Conservation (phyloP, 2,113 vertebrate genomes). For the Rhipidura dahli region DNA sequence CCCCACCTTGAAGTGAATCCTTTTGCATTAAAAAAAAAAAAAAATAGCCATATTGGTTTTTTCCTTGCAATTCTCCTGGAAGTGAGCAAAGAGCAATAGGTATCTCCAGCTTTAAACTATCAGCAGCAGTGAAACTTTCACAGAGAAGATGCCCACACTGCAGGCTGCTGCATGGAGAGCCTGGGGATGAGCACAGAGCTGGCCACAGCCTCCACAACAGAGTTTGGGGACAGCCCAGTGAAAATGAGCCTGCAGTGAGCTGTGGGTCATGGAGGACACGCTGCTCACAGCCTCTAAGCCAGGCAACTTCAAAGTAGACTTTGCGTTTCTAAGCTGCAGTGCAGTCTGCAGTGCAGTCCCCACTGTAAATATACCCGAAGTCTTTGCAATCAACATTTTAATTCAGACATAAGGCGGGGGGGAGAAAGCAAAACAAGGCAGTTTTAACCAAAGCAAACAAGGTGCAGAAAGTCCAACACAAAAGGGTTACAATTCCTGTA, state of each 20-base stretch:
- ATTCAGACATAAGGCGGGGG: neutral
- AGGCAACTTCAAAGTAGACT: neutral
- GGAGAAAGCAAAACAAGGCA: neutral
- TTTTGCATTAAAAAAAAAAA: neutral
- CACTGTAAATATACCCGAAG: neutral
- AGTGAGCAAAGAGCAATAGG: neutral
- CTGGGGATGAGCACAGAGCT: accelerated
- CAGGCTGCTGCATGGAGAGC: neutral
- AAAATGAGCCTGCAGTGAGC: neutral
- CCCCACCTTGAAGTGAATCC: accelerated
- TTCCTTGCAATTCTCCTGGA: neutral
- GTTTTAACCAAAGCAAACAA: neutral
- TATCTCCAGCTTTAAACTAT: neutral
- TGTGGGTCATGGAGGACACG: neutral
- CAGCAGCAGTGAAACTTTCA: neutral
- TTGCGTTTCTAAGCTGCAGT: neutral
- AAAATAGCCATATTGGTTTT: neutral
- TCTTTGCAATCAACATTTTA: neutral
- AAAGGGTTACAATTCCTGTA: neutral
- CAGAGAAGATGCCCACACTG: neutral
- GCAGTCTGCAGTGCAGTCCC: constrained; percentile 54
- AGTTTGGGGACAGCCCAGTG: neutral
- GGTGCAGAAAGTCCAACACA: neutral
- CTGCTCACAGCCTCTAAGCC: neutral
- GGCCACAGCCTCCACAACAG: neutral